phyloP scores from a whole-genome alignment of 2,113 vertebrate genomes.

The Lagopus muta region DNA sequence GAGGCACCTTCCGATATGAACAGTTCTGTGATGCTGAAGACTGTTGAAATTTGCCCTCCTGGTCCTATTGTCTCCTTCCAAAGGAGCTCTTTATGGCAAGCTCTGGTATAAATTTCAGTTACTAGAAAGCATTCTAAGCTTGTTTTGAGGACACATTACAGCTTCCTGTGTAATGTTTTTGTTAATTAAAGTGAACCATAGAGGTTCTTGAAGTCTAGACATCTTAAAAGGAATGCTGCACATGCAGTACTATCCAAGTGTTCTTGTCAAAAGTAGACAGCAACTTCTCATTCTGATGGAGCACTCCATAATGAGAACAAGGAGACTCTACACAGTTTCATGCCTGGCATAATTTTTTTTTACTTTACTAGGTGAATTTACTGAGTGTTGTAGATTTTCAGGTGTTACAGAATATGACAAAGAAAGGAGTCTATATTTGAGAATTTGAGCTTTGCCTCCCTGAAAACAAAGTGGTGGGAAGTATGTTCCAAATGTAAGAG shows the following conservation, averaged over 20 bases:
- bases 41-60: background rate
- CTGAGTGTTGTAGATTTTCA: background rate
- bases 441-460: background rate
- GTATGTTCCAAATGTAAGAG: background rate
- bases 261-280: conserved; percentile 18
- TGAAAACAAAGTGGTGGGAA: background rate
- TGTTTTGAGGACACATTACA: background rate
- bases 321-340: background rate
- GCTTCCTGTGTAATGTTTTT: background rate
- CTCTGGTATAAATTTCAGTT: background rate
- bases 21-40: background rate
- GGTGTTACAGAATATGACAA: background rate
- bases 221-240: background rate
- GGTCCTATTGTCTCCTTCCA: background rate
- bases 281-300: conserved; percentile 22
- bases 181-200: conserved; percentile 24
- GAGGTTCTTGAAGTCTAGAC: background rate
- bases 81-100: background rate
- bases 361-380: conserved; percentile 36
- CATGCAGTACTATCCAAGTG: background rate
- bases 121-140: background rate
- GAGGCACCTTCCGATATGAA: background rate
- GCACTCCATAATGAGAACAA: background rate
- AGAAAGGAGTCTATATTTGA: background rate
- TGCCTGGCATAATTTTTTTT: conserved; percentile 32